Percentiles rank a stretch among this genome's conserved stretches.
These are phyloP conservation scores for Otolemur garnettii DNA, from an alignment of 2,113 vertebrate species.

Conservation along the genomic window DNA sequence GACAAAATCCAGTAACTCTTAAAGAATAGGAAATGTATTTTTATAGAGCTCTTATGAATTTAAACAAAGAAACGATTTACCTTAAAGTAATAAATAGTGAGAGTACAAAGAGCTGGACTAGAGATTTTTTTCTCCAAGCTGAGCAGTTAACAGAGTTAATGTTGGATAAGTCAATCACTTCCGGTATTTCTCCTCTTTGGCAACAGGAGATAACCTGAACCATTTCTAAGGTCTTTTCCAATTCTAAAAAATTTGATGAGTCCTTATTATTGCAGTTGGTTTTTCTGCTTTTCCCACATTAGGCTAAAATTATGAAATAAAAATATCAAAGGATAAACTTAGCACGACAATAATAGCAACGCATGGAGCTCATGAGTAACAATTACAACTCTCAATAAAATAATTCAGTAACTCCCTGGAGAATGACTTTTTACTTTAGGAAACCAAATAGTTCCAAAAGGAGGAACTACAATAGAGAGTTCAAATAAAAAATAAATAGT, in stretches of 20 bases:
- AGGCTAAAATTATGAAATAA: slow-evolving; percentile 63
- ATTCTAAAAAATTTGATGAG: slow-evolving; percentile 5
- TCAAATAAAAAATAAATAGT: slow-evolving; percentile 44
- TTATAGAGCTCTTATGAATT: neutral
- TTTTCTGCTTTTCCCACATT: slow-evolving; percentile 67
- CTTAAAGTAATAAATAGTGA: neutral
- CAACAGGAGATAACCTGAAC: neutral
- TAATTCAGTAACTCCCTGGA: slow-evolving; percentile 46
- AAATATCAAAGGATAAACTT: slow-evolving; percentile 63
- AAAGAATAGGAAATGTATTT: neutral
- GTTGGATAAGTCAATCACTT: neutral
- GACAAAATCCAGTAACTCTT: neutral
- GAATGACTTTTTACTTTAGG: slow-evolving; percentile 21
- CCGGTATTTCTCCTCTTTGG: neutral
- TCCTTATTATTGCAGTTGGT: neutral
- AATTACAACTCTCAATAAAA: slow-evolving; percentile 55
- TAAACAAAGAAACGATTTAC: slow-evolving; percentile 35
- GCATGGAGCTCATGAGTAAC: slow-evolving; percentile 47
- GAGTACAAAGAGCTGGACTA: neutral
- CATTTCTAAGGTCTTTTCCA: slow-evolving; percentile 25
- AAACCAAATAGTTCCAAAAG: slow-evolving; percentile 18
- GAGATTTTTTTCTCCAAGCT: neutral
- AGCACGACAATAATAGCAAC: slow-evolving; percentile 26
- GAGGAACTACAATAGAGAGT: neutral
- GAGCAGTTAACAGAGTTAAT: neutral